Base-by-base conservation (phyloP, 2,888 invertebrate species). In the Leucophenga maculata region DNA sequence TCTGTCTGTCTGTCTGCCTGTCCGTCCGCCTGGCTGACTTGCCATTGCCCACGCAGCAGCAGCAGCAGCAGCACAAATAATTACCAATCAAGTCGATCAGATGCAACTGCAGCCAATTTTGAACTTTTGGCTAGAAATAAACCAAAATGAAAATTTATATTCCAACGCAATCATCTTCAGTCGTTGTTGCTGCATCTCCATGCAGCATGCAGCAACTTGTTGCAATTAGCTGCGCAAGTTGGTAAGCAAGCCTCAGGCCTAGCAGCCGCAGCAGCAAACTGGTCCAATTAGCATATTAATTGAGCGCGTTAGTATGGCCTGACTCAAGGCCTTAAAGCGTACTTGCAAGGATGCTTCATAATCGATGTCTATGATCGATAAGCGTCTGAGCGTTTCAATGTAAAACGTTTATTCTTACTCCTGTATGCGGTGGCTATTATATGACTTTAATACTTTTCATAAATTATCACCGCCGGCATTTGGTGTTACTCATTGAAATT, bases 251-350 rank as follows among this genome's bases (percentile, higher is more conserved):
- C 54, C 22, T 22, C 54, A 20, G 20, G 54, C 60, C n/a, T n/a
- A n/a, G 16, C 62, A 46, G 50, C 50, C 6, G 50, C 50, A 50
- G 50, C 50, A 50, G 16, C 50, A 50, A 64, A 64, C 62, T 64
- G 62, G 62, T 64, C 22, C 62, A 64, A 64, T 64, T 64, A 64
- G 16, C 62, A 64, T 64, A 64, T 64, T 64, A 64, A 64, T 64
- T 64, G 62, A 64, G 50, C 50, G 50, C 50, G 6, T 39, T 39
- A 39, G 6, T 39, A 39, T 50, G 50, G 50, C 50, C n/a, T 11
- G 26, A 26, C 26, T 26, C 26, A 3, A 4, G 26, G 50, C 16
- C 1, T n/a, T 8, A 6, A 50, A 50, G 50, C 6, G 2, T 18
- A n/a, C 3, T 16, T n/a, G 1, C 50, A 50, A 50, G 50, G 50